Base-by-base conservation (phyloP, 2,113 vertebrate species). In the Hippocampus mohnikei region DNA sequence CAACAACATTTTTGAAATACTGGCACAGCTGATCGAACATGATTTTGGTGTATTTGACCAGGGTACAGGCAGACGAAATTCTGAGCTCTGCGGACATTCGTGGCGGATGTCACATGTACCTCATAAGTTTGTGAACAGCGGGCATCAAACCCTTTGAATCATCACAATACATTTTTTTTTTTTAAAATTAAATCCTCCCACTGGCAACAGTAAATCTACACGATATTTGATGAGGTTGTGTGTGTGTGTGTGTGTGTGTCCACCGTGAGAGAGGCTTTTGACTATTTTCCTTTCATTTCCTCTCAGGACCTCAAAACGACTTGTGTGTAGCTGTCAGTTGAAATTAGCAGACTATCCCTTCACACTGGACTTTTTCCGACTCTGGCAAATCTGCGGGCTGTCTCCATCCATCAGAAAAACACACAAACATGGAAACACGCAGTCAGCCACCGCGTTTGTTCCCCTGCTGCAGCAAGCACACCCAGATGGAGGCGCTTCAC, bases 311-410 rank as follows among this genome's bases (percentile, higher is more conserved):
- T 86, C 83, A 86, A 83, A 88, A 83, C 80, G 87, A 80, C 79
- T 79, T 84, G 80, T 86, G 82, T 88, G 77, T 70, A 65, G 85
- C 84, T 87, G 88, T 87, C 88, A 80, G 63, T 86, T 85, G 81
- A 79, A 84, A 88, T 89, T 87, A 89, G 69, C 11, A 20, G 70
- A 84, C 63, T 62, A 65, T 59, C 75, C 71, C 75, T 81, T 83
- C 78, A 73, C 10, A 16, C 33, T 64, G 67, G 62, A 68, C 74
- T 77, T 44, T 83, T 71, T 82, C 67, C 83, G 81, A 87, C 73
- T 81, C 75, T 70, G 81, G 79, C 75, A 80, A 87, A 88, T 87
- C 82, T 88, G 77, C 74, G 76, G 82, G 71, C 82, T 85, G 80
- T 81, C 82, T 75, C 55, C 66, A 85, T 84, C 85, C 81, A 83